These are phyloP conservation scores for Pangasius sanitwongsei DNA, from an alignment of 2,797 vertebrate species.

Conservation along the genomic window DNA sequence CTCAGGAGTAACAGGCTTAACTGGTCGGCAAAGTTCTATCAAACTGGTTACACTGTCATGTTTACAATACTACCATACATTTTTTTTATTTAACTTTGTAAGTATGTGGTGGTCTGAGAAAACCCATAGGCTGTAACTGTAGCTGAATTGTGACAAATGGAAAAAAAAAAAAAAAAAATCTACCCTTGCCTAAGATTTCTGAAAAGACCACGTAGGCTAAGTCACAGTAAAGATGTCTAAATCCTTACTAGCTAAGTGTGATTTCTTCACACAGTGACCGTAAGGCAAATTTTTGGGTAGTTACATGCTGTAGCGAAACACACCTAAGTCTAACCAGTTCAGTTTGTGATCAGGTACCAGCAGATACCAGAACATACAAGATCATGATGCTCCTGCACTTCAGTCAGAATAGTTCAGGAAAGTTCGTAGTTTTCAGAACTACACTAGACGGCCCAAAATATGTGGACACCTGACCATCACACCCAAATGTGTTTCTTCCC, in stretches of 20 bases:
- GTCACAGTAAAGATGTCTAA: neutral
- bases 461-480: neutral
- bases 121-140: neutral
- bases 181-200: neutral
- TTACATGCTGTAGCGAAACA: neutral
- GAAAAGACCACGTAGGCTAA: neutral
- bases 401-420: neutral
- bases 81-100: neutral
- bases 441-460: neutral
- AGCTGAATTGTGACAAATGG: neutral
- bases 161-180: slow-evolving; percentile 10
- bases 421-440: neutral
- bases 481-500: neutral
- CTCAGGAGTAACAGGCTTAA: neutral
- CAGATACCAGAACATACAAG: neutral
- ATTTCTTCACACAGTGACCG: neutral
- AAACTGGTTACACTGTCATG: neutral
- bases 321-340: neutral
- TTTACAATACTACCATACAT: neutral
- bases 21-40: neutral
- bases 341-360: neutral
- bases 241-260: neutral
- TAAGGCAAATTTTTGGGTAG: neutral
- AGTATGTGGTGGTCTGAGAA: neutral
- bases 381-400: neutral